Evolutionary conservation across 2,888 invertebrate genomes (phyloP), one percentile per base, ranked within the genome.

Genomic region (Calameuta pallipes): DNA sequence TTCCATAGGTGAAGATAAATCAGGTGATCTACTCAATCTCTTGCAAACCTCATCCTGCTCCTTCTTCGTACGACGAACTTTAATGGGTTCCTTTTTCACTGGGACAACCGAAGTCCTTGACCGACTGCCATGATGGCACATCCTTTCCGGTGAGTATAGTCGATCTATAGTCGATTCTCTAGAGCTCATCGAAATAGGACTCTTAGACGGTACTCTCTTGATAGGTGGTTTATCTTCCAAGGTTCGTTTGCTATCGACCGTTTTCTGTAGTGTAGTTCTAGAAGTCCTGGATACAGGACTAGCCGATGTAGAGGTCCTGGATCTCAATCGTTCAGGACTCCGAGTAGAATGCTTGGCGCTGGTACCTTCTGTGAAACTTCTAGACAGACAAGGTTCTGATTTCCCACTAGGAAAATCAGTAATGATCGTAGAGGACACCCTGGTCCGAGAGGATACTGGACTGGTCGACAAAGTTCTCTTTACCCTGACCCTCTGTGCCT

Each of bases 1-100:
- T 86, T 94, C 94, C 36, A 92, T 93, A 0, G 94, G 94, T 0
- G 94, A 94, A 70, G 93, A 90, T 6, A 95, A 87, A 78, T 94
- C 94, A 0, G 94, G 93, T 56, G 94, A 92, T 82, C 92, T 92
- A 75, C 92, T 90, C 41, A 92, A 87, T 82, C 89, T 87, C 56
- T 83, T 85, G 11, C 85, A 86, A 69, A 84, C 85, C 11, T 89
- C 86, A 30, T 85, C 87, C 74, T 87, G 82, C 15, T 90, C 89
- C 75, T 84, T 89, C 75, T 80, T 90, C 1, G 85, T 84, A 79
- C 83, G 82, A 13, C 86, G 87, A 35, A 76, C 75, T 70, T 83
- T 85, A 9, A 73, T 23, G 36, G 78, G 80, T 69, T 82, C 83
- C 78, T 81, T 82, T 71, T 80, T 83, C 34, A 76, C 35, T 4